These are phyloP conservation scores for Protonemura montana DNA, from an alignment of 2,888 invertebrate genomes.

Conservation along the genomic window DNA sequence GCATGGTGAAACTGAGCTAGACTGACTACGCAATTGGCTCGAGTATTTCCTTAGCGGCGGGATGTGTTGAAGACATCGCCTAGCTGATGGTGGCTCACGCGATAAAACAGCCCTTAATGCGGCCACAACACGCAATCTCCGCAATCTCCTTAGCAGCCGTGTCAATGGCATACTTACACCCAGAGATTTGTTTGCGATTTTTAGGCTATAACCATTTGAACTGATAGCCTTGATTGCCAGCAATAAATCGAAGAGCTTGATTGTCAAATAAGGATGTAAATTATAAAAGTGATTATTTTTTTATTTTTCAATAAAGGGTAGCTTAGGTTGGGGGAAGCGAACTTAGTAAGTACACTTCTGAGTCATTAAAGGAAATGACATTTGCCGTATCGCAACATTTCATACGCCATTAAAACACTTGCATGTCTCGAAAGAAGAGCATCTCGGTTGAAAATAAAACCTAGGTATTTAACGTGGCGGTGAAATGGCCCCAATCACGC, in stretches of 20 bases:
- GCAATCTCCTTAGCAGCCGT: constrained; percentile 29
- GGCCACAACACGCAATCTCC: constrained; percentile 30
- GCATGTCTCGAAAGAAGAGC: not conserved
- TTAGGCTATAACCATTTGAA: constrained; percentile 33
- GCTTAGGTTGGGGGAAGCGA: not conserved
- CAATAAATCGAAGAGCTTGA: constrained; percentile 15
- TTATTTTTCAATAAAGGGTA: not conserved
- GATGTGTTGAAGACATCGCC: constrained; percentile 13
- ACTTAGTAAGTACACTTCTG: not conserved
- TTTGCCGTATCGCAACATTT: not conserved
- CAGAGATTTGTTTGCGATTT: constrained; percentile 34
- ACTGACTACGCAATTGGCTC: constrained; percentile 28
- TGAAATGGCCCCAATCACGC: not conserved
- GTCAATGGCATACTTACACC: constrained; percentile 41
- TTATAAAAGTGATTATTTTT: constrained; percentile 27
- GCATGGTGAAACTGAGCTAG: constrained; percentile 7
- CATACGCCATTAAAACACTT: not conserved
- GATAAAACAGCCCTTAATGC: constrained; percentile 27
- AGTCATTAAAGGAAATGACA: not conserved
- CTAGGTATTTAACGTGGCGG: not conserved
- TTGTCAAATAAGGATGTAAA: constrained; percentile 33
- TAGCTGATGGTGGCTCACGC: constrained; percentile 14
- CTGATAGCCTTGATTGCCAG: not conserved
- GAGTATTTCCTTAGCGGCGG: constrained; percentile 2
- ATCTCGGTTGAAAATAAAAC: not conserved